Percentiles rank a stretch among this genome's conserved stretches.
Evolutionary conservation across 2,888 invertebrate species (phyloP).

Genomic region (Drosophila acutilabella): DNA sequence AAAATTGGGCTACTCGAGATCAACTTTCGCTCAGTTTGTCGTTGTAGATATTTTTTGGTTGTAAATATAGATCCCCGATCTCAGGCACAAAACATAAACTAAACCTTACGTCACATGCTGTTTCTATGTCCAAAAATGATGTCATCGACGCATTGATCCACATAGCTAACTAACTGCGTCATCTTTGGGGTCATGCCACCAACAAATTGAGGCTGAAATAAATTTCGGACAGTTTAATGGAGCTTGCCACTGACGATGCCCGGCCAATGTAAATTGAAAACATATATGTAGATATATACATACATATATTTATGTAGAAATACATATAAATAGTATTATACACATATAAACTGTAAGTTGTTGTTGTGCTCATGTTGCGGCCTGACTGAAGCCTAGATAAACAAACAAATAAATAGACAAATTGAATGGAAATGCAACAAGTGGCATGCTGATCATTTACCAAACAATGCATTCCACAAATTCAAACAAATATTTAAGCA

Average conservation of each 20-base stretch:
- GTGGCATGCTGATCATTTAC: constrained; percentile 38
- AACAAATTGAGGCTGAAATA: constrained; percentile 73
- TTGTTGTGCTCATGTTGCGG: constrained; percentile 10
- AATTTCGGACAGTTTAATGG: constrained; percentile 70
- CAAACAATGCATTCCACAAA: constrained; percentile 8
- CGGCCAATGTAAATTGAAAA: constrained; percentile 36
- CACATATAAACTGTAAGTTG: constrained; percentile 8
- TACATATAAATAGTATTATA: too few species aligned
- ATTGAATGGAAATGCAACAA: constrained; percentile 47
- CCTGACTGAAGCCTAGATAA: constrained; percentile 28
- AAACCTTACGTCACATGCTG: constrained; percentile 63
- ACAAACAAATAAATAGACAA: constrained; percentile 41
- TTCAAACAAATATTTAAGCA: constrained; percentile 13
- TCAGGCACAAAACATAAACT: constrained; percentile 13
- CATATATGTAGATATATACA: constrained; percentile 7
- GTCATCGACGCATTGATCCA: constrained; percentile 73
- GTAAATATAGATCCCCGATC: constrained; percentile 67
- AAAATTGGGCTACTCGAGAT: constrained; percentile 25
- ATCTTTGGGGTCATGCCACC: constrained; percentile 71
- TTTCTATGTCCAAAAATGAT: constrained; percentile 53
- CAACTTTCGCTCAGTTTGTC: constrained; percentile 22
- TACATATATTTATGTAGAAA: constrained; percentile 1
- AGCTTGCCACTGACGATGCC: constrained; percentile 34
- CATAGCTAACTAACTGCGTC: constrained; percentile 48
- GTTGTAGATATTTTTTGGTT: constrained; percentile 27